Evolutionary conservation across 2,797 vertebrate species (phyloP), one percentile per base, ranked within the genome.

Genomic region (Hafferia zeledoni): DNA sequence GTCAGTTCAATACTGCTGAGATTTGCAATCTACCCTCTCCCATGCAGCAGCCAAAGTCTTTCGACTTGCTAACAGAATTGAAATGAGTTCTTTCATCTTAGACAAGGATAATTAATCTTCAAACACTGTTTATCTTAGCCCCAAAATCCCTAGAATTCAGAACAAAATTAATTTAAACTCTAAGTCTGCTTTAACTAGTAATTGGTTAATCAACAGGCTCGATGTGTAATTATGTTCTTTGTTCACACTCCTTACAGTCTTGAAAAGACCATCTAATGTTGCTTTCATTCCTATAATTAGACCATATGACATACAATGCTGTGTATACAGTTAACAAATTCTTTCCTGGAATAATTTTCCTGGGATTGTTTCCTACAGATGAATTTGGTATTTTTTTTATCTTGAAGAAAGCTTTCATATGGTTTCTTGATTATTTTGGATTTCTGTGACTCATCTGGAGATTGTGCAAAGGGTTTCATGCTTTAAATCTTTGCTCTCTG

Each of bases 161-260:
- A 97, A 94, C 87, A 94, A 98, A 98, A 98, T 98, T 98, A 98
- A 98, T 98, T 98, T 97, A 97, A 97, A 98, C 94, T 97, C 97
- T 97, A 97, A 97, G 97, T 98, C 97, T 97, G 95, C 96, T 97
- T 98, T 98, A 98, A 97, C 97, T 97, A 97, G 97, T 97, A 98
- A 98, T 98, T 98, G 97, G 97, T 98, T 98, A 98, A 98, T 98
- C 97, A 97, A 96, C 82, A 5, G 96, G 69, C 96, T 97, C 67
- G 50, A 97, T 97, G 89, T 95, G 94, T 97, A 98, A 98, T 98
- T 98, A 98, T 97, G 97, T 97, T 97, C 97, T 97, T 98, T 98
- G 97, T 98, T 98, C 97, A 15, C 84, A 83, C 78, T 97, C 94
- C 94, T 97, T 79, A 95, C 92, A 97, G 95, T 69, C 97, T 98